These are phyloP conservation scores for Pharmacophagus antenor DNA, from an alignment of 2,888 invertebrate genomes.

Conservation along the genomic window DNA sequence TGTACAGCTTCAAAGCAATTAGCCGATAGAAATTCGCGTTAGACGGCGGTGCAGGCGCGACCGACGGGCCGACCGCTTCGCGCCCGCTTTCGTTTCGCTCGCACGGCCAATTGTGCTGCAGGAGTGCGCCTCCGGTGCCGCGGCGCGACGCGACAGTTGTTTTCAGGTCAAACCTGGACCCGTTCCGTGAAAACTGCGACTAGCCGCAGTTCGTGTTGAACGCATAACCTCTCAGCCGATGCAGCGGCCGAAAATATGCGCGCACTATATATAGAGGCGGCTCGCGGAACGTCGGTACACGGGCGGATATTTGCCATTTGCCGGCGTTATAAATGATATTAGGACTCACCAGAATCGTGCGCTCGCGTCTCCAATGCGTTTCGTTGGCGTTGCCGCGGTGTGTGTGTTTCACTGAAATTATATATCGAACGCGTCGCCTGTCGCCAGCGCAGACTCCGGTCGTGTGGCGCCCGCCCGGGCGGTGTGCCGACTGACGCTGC, in stretches of 20 bases:
- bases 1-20: constrained; percentile 47
- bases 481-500: constrained; percentile 73
- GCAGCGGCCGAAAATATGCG: constrained; percentile 68
- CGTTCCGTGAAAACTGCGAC: constrained; percentile 34
- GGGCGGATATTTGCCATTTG: constrained; percentile 16
- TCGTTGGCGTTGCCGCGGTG: constrained; percentile 62
- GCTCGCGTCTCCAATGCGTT: constrained; percentile 61
- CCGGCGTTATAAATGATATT: constrained; percentile 28
- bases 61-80: constrained; percentile 37
- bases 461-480: constrained; percentile 81
- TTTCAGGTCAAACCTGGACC: constrained; percentile 34
- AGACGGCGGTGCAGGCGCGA: constrained; percentile 39
- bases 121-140: constrained; percentile 36
- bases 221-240: constrained; percentile 54
- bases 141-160: constrained; percentile 29
- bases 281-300: constrained; percentile 31
- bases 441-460: constrained; percentile 78
- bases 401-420: constrained; percentile 70
- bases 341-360: constrained; percentile 76
- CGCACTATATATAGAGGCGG: constrained; percentile 57
- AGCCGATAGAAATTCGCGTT: constrained; percentile 47
- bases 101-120: constrained; percentile 38
- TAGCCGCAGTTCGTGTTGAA: constrained; percentile 49
- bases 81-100: constrained; percentile 55
- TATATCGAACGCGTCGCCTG: constrained; percentile 60